A percentile compares a stretch with the other conserved stretches of the same genome.
Evolutionary conservation across 2,113 vertebrate genomes (phyloP).

Genomic region (Oophaga pumilio): DNA sequence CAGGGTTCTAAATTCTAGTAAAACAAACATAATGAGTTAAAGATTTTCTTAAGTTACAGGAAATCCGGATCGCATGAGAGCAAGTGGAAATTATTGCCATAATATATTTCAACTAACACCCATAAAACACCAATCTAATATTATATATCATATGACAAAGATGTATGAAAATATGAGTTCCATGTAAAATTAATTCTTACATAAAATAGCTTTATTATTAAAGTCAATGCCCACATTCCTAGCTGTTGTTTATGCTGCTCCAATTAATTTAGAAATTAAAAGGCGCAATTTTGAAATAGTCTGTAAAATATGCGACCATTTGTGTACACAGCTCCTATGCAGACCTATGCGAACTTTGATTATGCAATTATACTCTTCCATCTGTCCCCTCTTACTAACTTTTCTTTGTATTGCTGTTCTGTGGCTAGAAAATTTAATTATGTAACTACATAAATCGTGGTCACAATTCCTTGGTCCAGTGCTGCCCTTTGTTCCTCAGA

Average conservation of each 20-base stretch:
- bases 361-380: no score
- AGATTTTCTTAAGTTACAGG: neutral
- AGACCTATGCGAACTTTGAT: neutral
- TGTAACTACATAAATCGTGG: no score
- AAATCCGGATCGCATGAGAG: neutral
- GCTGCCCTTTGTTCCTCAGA: no score
- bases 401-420: no score
- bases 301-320: neutral
- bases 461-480: no score
- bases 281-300: neutral
- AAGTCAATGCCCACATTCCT: neutral
- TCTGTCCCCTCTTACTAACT: no score
- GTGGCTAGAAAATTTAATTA: no score
- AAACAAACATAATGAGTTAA: neutral
- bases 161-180: neutral
- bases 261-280: neutral
- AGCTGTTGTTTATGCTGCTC: neutral
- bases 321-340: neutral
- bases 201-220: neutral
- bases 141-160: neutral
- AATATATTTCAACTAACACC: neutral
- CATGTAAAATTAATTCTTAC: neutral
- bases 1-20: conserved; percentile 3
- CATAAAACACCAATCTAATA: neutral
- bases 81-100: neutral